phyloP scores from a whole-genome alignment of 2,888 invertebrate genomes.

The Myathropa florea region DNA sequence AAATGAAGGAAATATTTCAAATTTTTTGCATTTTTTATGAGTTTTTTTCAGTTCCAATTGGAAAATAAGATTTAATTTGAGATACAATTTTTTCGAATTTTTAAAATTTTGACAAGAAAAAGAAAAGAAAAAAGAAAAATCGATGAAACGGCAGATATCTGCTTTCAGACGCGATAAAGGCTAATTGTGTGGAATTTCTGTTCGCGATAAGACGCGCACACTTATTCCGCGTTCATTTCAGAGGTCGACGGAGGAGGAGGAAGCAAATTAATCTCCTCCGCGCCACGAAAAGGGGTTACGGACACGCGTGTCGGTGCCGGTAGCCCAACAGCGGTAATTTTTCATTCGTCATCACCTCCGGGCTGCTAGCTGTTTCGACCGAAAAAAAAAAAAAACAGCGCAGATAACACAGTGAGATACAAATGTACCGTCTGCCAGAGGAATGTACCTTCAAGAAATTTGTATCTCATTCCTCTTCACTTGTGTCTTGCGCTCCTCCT shows the following conservation, averaged over 20 bases:
- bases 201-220: too few species aligned
- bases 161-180: too few species aligned
- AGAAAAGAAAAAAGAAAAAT: neutral
- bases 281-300: neutral
- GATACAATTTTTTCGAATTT: neutral
- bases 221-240: too few species aligned
- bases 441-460: neutral
- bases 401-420: slow-evolving; percentile 50
- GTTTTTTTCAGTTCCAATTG: slow-evolving; percentile 51
- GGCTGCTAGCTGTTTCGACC: neutral
- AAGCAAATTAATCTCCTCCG: too few species aligned
- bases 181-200: too few species aligned
- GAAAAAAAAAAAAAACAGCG: neutral
- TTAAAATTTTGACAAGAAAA: slow-evolving; percentile 8
- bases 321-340: slow-evolving; percentile 37
- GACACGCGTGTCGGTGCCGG: too few species aligned
- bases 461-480: neutral
- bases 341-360: slow-evolving; percentile 50
- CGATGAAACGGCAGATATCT: too few species aligned
- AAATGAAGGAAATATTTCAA: slow-evolving; percentile 5
- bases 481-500: neutral
- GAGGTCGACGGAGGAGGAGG: too few species aligned
- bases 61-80: slow-evolving; percentile 25
- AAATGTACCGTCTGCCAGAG: slow-evolving; percentile 19
- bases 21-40: slow-evolving; percentile 14